Evolutionary conservation across 92 coral and sea anemone genomes (phyloP).

Genomic region (Montipora capitata): DNA sequence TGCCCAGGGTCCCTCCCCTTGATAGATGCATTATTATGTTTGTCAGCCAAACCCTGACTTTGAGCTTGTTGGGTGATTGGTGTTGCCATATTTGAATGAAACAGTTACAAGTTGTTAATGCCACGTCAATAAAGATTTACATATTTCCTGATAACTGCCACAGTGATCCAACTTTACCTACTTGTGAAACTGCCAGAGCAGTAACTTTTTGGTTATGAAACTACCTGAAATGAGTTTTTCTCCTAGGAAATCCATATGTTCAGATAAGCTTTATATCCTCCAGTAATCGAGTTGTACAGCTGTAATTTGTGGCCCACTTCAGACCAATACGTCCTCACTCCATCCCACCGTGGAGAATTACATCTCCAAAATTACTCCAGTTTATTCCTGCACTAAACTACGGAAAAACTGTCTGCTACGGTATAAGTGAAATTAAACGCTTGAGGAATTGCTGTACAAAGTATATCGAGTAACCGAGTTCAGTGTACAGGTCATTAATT

Average conservation of each 20-base stretch:
- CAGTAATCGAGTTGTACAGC: not conserved
- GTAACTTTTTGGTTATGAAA: not conserved
- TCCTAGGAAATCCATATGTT: not conserved
- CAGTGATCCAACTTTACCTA: not conserved
- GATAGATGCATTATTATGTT: not conserved
- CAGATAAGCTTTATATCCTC: not conserved
- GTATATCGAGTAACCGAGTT: too few species aligned
- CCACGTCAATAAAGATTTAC: conserved; percentile 12
- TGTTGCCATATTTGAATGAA: not conserved
- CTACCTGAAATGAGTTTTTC: not conserved
- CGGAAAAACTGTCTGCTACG: not conserved
- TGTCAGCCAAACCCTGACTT: not conserved
- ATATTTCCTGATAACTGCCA: conserved; percentile 6
- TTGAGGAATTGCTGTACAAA: not conserved
- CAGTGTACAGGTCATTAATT: too few species aligned
- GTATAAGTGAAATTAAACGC: conserved; percentile 18
- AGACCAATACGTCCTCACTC: not conserved
- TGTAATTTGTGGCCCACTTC: too few species aligned
- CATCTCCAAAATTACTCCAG: conserved; percentile 5
- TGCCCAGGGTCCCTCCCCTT: too few species aligned
- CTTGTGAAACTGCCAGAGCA: too few species aligned
- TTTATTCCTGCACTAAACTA: conserved; percentile 1
- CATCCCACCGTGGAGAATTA: not conserved
- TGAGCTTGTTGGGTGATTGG: not conserved
- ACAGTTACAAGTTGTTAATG: not conserved